phyloP scores from a whole-genome alignment of 2,888 invertebrate genomes.

The Hirtodrosophila confusa region DNA sequence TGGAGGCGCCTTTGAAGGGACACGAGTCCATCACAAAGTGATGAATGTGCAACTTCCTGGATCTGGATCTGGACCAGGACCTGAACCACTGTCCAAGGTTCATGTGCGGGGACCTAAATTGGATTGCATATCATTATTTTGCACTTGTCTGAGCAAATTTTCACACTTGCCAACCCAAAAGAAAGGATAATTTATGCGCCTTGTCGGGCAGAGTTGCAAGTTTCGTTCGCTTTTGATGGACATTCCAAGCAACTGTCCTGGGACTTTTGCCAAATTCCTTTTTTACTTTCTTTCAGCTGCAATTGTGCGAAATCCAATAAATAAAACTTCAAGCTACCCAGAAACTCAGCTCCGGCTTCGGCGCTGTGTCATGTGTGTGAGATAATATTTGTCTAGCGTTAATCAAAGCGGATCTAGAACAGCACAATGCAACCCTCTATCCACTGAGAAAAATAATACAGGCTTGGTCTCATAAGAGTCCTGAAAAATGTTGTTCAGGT shows the following conservation, averaged over 20 bases:
- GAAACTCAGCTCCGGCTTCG: slow-evolving; percentile 1
- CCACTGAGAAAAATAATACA: slow-evolving; percentile 4
- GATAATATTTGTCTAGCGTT: slow-evolving; percentile 65
- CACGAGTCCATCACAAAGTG: slow-evolving; percentile 70
- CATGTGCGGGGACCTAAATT: slow-evolving; percentile 58
- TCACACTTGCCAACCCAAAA: slow-evolving; percentile 58
- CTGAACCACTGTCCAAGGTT: slow-evolving; percentile 31
- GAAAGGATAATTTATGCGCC: slow-evolving; percentile 76
- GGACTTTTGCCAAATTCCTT: slow-evolving; percentile 44
- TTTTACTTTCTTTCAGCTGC: slow-evolving; percentile 17
- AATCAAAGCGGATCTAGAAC: slow-evolving; percentile 29
- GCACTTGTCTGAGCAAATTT: slow-evolving; percentile 75
- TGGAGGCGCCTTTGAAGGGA: not conserved
- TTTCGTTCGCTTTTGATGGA: slow-evolving; percentile 68
- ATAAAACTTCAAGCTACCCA: slow-evolving; percentile 49
- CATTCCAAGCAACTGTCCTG: slow-evolving; percentile 64
- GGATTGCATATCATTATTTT: slow-evolving; percentile 79
- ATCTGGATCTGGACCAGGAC: slow-evolving; percentile 65
- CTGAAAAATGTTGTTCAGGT: slow-evolving; percentile 17
- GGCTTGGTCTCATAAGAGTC: not conserved
- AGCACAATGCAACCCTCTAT: slow-evolving; percentile 7
- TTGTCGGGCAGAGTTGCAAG: slow-evolving; percentile 43
- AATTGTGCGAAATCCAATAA: slow-evolving; percentile 70
- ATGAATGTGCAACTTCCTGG: slow-evolving; percentile 78
- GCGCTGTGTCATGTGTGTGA: slow-evolving; percentile 50